A percentile compares a stretch with the other conserved stretches of the same genome.
Conservation (phyloP, 2,888 invertebrate species). For the Drosophila pegasa region DNA sequence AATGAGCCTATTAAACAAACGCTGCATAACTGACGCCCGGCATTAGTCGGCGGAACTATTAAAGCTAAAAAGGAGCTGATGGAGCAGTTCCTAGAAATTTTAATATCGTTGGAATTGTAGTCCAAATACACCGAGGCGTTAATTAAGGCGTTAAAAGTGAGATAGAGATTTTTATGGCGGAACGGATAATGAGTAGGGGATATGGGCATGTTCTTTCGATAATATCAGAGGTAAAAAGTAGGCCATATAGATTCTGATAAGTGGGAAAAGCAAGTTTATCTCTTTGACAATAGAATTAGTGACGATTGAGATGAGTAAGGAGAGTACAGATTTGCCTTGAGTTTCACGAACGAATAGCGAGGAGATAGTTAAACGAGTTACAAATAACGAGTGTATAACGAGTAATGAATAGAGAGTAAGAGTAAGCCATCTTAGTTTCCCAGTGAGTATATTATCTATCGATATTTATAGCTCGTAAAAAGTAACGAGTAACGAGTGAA, state of each 20-base stretch:
- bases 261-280: too few species aligned
- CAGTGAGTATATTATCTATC: neutral
- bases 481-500: neutral
- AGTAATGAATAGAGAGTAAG: neutral
- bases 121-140: neutral
- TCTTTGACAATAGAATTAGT: too few species aligned
- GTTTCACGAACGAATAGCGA: neutral
- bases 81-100: neutral
- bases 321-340: too few species aligned
- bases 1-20: slow-evolving; percentile 10
- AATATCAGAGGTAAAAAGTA: neutral
- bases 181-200: neutral
- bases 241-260: too few species aligned
- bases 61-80: neutral
- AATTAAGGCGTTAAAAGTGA: neutral
- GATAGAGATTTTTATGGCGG: neutral
- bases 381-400: neutral
- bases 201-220: neutral
- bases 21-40: neutral
- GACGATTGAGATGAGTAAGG: neutral
- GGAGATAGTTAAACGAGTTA: neutral
- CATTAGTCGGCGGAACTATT: neutral
- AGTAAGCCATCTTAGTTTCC: neutral
- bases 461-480: neutral
- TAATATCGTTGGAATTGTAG: neutral